Percentiles rank a stretch among this genome's conserved stretches.
phyloP scores from a whole-genome alignment of 2,888 invertebrate genomes.

The Darwinula stevensoni region DNA sequence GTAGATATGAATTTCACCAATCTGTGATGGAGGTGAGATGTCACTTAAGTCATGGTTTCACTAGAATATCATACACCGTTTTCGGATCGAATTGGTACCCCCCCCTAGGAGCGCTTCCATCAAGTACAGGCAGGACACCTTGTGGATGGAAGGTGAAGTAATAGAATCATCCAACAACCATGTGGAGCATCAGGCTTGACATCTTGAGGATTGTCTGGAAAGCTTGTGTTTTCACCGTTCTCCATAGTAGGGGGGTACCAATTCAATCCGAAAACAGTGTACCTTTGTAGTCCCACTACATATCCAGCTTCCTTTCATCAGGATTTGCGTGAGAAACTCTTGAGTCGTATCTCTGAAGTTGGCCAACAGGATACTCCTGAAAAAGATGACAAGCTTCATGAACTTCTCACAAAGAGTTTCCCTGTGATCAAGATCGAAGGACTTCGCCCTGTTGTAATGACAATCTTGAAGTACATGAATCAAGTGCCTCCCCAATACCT shows the following conservation, averaged over 20 bases:
- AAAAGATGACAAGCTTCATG: constrained; percentile 55
- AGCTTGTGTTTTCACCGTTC: too few species aligned
- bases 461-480: constrained; percentile 66
- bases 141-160: too few species aligned
- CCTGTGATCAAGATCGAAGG: constrained; percentile 70
- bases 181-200: too few species aligned
- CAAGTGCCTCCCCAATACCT: constrained; percentile 73
- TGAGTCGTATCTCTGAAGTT: constrained; percentile 51
- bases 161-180: too few species aligned
- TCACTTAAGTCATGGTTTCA: neutral
- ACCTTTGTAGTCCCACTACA: too few species aligned
- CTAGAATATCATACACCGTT: too few species aligned
- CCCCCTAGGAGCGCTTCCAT: too few species aligned
- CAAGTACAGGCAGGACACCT: too few species aligned
- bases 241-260: too few species aligned
- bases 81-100: too few species aligned
- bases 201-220: too few species aligned
- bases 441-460: constrained; percentile 75
- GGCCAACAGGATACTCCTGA: constrained; percentile 38
- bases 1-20: constrained; percentile 74
- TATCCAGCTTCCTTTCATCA: constrained; percentile 11
- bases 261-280: too few species aligned
- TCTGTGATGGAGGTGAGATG: constrained; percentile 48
- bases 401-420: constrained; percentile 68
- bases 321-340: constrained; percentile 36